Base-by-base conservation (phyloP, 30 jellyfish, hydroid and myxozoan genomes). In the Chrysaora quinquecirrha region DNA sequence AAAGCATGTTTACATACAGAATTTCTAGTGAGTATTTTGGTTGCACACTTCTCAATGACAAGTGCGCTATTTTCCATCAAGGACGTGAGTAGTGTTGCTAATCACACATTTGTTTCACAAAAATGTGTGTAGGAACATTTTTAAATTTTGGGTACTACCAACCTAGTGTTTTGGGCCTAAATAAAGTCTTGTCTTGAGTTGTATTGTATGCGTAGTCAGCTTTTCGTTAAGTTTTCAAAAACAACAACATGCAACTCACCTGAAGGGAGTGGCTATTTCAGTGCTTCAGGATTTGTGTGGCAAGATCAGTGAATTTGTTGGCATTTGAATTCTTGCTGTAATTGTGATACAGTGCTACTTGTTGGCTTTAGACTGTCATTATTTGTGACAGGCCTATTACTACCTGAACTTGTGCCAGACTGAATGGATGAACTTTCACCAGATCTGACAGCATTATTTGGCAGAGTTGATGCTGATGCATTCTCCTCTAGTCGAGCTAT, bases 141-240 rank as follows among this genome's bases (percentile, higher is more conserved):
- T 43, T 43, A 43, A 43, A 43, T 43, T 43, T 43, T 43, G 58
- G 58, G 16, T 43, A 43, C 58, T 16, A 43, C 16, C 58, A 43
- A 43, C 58, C 58, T 43, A 43, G 58, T 43, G 58, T 43, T 43
- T 43, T 43, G 58, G 58, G 58, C 58, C 58, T 43, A 43, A 43
- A 43, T 9, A n/a, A n/a, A n/a, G n/a, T n/a, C n/a, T n/a, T n/a
- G n/a, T n/a, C n/a, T n/a, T n/a, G n/a, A n/a, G n/a, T n/a, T n/a
- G n/a, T n/a, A n/a, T n/a, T n/a, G n/a, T n/a, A n/a, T n/a, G n/a
- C n/a, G n/a, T n/a, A n/a, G n/a, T n/a, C n/a, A n/a, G n/a, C n/a
- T n/a, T n/a, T n/a, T n/a, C n/a, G n/a, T n/a, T 43, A 9, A 6
- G 58, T 43, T 43, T 43, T 43, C 58, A 16, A 43, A 43, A 43